Conservation (phyloP, 2,113 vertebrate genomes). For the Gobiocypris rarus region DNA sequence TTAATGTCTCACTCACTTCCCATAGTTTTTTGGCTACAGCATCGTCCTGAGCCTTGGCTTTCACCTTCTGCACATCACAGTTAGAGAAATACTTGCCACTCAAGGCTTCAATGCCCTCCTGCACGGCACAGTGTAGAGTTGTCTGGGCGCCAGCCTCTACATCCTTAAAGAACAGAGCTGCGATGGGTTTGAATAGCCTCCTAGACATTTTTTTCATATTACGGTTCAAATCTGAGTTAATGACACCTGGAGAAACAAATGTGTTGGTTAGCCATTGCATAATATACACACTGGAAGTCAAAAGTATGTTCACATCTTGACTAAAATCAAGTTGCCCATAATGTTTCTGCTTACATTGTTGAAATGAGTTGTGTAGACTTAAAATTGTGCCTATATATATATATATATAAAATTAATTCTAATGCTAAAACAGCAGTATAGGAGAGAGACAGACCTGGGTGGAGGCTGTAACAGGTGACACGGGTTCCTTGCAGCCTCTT, state of each 20-base stretch:
- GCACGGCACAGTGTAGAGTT: conserved; percentile 77
- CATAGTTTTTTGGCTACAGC: conserved; percentile 69
- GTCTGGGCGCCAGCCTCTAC: conserved; percentile 73
- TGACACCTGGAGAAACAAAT: conserved; percentile 39
- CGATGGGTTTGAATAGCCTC: conserved; percentile 65
- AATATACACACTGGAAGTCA: not conserved
- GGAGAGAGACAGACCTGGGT: conserved; percentile 59
- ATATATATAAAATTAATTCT: too few species aligned
- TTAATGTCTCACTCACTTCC: conserved; percentile 69
- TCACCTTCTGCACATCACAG: conserved; percentile 59
- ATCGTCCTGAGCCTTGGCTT: conserved; percentile 59
- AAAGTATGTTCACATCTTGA: not conserved
- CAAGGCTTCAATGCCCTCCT: conserved; percentile 65
- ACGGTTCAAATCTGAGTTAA: conserved; percentile 70
- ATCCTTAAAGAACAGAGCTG: conserved; percentile 72
- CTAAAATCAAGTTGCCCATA: too few species aligned
- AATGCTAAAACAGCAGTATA: not conserved
- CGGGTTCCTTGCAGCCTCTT: conserved; percentile 59
- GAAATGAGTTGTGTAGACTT: not conserved
- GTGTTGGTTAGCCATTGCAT: not conserved
- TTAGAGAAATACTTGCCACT: conserved; percentile 69
- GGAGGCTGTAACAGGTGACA: conserved; percentile 65
- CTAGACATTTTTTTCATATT: conserved; percentile 60
- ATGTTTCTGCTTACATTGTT: too few species aligned
- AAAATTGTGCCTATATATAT: not conserved